phyloP scores from a whole-genome alignment of 2,888 invertebrate species.

The Scaptomyza tumidula region DNA sequence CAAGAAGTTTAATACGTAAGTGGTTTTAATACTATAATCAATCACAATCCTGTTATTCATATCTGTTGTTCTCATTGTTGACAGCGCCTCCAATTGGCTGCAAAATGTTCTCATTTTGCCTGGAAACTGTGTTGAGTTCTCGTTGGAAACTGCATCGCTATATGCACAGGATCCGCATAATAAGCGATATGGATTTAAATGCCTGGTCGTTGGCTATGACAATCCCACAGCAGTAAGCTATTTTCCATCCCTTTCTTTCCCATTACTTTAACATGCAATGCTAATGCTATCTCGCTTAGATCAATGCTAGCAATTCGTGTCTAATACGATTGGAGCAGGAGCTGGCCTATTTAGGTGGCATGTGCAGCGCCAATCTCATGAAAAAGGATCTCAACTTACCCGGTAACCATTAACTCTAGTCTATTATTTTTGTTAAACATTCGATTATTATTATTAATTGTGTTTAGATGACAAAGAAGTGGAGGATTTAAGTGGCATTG shows the following conservation, averaged over 20 bases:
- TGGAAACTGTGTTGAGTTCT: conserved; percentile 97
- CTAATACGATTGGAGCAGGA: conserved; percentile 92
- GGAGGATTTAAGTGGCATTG: conserved; percentile 89
- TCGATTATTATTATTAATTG: background rate
- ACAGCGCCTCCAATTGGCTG: conserved; percentile 89
- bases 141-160: conserved; percentile 97
- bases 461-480: conserved; percentile 87
- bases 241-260: background rate
- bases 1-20: conserved; percentile 87
- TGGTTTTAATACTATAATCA: too few relatives aligned
- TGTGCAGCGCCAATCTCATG: conserved; percentile 95
- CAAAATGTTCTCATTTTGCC: conserved; percentile 93
- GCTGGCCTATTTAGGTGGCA: conserved; percentile 94
- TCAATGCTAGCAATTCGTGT: conserved; percentile 83
- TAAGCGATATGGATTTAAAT: conserved; percentile 91
- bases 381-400: conserved; percentile 91
- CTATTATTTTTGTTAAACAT: background rate
- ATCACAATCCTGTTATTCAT: too few relatives aligned
- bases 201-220: conserved; percentile 92
- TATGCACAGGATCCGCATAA: conserved; percentile 95
- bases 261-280: background rate
- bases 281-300: conserved; percentile 60
- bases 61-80: too few relatives aligned
- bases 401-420: conserved; percentile 64
- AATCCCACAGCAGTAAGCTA: conserved; percentile 86